Evolutionary conservation across 2,888 invertebrate genomes (phyloP).

Genomic region (Apantesis nais): DNA sequence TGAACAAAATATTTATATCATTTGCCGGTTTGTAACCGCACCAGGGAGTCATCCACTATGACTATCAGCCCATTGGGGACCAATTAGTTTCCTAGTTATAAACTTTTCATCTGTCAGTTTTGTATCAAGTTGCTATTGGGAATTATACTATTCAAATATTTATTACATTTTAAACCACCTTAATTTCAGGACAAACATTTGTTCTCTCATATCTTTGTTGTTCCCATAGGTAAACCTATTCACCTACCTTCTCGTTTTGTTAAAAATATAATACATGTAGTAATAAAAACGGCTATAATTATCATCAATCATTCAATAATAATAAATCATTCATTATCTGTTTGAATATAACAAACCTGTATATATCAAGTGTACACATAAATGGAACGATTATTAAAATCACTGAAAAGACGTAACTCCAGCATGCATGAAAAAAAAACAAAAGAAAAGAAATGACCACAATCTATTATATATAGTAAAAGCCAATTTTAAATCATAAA

Average conservation of each 20-base stretch:
- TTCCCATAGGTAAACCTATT: neutral
- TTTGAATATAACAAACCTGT: too few species aligned
- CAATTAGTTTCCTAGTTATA: conserved; percentile 76
- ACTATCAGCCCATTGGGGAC: conserved; percentile 66
- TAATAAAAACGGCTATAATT: too few species aligned
- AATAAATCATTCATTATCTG: too few species aligned
- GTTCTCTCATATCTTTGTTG: conserved; percentile 20
- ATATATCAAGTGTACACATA: too few species aligned
- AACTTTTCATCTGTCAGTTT: conserved; percentile 71
- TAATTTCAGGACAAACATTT: conserved; percentile 12
- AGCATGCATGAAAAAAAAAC: too few species aligned
- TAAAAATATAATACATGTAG: too few species aligned
- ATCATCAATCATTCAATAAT: too few species aligned
- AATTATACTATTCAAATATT: conserved; percentile 50
- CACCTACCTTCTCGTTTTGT: neutral
- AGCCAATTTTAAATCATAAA: too few species aligned
- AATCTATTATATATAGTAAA: too few species aligned
- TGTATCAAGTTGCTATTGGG: conserved; percentile 52
- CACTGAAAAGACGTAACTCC: too few species aligned
- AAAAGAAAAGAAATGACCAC: too few species aligned
- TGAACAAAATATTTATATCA: conserved; percentile 35
- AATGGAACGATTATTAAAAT: too few species aligned
- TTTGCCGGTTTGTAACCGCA: conserved; percentile 47
- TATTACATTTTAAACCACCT: conserved; percentile 43
- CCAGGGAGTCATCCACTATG: conserved; percentile 63